phyloP scores from a whole-genome alignment of 2,113 vertebrate species.

The Pterocles gutturalis region DNA sequence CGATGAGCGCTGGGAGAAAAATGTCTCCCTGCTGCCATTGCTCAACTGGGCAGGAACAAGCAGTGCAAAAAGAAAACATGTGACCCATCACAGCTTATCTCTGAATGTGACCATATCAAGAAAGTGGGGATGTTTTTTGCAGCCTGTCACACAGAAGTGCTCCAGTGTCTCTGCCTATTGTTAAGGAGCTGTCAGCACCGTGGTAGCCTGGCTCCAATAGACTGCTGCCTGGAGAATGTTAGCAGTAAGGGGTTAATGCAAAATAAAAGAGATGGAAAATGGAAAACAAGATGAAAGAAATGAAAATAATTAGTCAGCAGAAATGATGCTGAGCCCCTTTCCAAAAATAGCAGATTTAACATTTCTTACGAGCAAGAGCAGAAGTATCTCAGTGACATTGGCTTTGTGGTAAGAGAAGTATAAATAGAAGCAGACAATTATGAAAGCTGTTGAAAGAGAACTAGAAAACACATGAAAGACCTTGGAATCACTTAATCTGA shows the following conservation, averaged over 20 bases:
- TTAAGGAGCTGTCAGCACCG: rapidly evolving
- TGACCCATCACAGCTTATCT: constrained; percentile 15
- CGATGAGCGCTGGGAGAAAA: constrained; percentile 34
- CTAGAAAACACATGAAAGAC: constrained; percentile 54
- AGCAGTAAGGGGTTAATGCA: background rate
- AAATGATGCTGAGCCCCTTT: background rate
- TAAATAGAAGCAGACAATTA: constrained; percentile 58
- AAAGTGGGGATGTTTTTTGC: background rate
- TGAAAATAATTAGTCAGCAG: constrained; percentile 24
- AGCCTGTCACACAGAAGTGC: background rate
- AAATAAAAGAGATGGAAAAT: background rate
- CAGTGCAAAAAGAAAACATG: background rate
- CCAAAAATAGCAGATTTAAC: constrained; percentile 34
- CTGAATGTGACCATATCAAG: background rate
- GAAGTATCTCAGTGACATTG: constrained; percentile 28
- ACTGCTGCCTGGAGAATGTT: background rate
- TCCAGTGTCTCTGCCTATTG: background rate
- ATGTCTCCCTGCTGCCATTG: constrained; percentile 35
- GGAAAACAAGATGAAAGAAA: constrained; percentile 35
- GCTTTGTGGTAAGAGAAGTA: constrained; percentile 18
- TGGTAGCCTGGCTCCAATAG: background rate
- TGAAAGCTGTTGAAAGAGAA: constrained; percentile 44
- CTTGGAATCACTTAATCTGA: constrained; percentile 33
- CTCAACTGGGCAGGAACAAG: constrained; percentile 1
- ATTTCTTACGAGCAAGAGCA: constrained; percentile 3